Percentiles rank a stretch among this genome's conserved stretches.
phyloP scores from a whole-genome alignment of 2,113 vertebrate genomes.

The Eretmochelys imbricata region DNA sequence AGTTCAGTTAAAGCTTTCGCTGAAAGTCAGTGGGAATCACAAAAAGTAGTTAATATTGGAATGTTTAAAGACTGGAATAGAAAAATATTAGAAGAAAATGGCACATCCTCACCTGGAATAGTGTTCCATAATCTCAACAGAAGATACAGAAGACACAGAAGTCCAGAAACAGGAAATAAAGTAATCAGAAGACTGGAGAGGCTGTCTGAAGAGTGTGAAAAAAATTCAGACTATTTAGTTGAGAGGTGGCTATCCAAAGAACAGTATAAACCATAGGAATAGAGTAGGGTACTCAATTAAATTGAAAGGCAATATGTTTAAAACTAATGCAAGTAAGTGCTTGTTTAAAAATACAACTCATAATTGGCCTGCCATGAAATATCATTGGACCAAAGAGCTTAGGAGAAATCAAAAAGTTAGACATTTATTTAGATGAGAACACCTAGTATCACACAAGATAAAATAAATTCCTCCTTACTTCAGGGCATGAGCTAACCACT shows the following conservation, averaged over 20 bases:
- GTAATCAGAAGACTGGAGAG: background rate
- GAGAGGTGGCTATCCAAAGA: background rate
- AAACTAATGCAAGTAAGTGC: background rate
- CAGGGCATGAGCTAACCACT: background rate
- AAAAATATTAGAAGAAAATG: background rate
- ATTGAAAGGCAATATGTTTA: background rate
- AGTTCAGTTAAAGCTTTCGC: background rate
- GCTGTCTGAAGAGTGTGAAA: background rate
- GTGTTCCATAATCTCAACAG: background rate
- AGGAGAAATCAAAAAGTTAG: background rate
- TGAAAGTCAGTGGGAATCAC: background rate
- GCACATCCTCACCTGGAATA: too few species aligned
- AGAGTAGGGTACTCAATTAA: background rate
- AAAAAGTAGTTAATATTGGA: background rate
- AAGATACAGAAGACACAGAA: background rate
- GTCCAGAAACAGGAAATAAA: background rate
- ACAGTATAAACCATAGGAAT: background rate
- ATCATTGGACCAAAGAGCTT: background rate
- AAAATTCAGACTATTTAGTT: background rate
- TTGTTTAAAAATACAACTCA: background rate
- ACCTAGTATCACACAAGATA: too few species aligned
- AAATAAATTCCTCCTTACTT: background rate
- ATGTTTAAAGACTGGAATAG: background rate
- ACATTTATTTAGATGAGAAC: background rate
- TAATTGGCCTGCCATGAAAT: background rate